Evolutionary conservation across 2,797 vertebrate species (phyloP).

Genomic region (Ctenopoma kingsleyae): DNA sequence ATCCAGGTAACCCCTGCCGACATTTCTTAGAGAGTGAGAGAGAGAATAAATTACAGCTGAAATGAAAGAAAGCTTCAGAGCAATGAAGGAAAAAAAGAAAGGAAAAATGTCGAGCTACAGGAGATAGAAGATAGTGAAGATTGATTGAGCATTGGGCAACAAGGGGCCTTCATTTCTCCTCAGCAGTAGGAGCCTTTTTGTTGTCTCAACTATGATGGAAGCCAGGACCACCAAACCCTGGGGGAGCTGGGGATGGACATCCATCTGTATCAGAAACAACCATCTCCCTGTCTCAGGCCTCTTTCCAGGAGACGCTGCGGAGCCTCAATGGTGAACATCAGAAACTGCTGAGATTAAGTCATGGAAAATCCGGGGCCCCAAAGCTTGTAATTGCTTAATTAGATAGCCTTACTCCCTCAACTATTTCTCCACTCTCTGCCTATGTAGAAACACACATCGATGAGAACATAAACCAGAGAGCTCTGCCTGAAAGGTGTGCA

Average conservation of each 20-base stretch:
- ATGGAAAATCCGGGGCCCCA: slow-evolving; percentile 78
- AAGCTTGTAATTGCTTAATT: slow-evolving; percentile 81
- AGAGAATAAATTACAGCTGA: slow-evolving; percentile 5
- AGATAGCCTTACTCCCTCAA: slow-evolving; percentile 65
- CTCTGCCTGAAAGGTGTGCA: slow-evolving; percentile 50
- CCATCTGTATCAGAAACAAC: slow-evolving; percentile 72
- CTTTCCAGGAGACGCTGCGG: slow-evolving; percentile 78
- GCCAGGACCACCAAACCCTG: slow-evolving; percentile 41
- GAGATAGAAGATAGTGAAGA: slow-evolving; percentile 41
- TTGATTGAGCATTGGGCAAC: slow-evolving; percentile 28
- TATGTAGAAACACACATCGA: slow-evolving; percentile 55
- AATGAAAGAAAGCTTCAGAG: not conserved
- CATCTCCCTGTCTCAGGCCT: slow-evolving; percentile 61
- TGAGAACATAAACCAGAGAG: slow-evolving; percentile 65
- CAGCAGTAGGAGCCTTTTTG: slow-evolving; percentile 47
- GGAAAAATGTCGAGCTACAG: slow-evolving; percentile 5
- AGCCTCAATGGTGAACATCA: slow-evolving; percentile 74
- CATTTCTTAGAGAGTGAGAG: slow-evolving; percentile 10
- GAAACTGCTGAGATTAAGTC: slow-evolving; percentile 72
- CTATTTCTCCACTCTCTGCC: slow-evolving; percentile 55
- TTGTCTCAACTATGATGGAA: slow-evolving; percentile 71
- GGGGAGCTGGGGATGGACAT: slow-evolving; percentile 51
- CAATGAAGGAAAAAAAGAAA: not conserved
- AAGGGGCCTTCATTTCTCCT: slow-evolving; percentile 19
- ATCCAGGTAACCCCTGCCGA: slow-evolving; percentile 34